These are phyloP conservation scores for Urocitellus parryii DNA, from an alignment of 2,113 vertebrate species.

Conservation along the genomic window DNA sequence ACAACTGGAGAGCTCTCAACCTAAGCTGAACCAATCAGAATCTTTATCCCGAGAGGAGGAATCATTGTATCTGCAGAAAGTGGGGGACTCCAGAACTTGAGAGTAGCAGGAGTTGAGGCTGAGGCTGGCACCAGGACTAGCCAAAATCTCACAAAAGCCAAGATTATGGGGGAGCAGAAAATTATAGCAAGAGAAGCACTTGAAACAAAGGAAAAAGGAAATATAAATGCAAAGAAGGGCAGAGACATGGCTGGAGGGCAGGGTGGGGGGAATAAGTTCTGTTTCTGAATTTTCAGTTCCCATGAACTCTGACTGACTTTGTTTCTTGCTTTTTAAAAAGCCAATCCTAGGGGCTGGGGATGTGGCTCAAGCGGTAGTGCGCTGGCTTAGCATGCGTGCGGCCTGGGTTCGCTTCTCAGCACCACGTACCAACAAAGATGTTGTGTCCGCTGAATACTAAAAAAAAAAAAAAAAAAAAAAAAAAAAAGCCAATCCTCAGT, in stretches of 20 bases:
- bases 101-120: background rate
- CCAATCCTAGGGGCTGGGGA: too few species aligned
- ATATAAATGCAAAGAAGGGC: background rate
- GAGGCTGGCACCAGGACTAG: background rate
- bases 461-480: slow-evolving; percentile 18
- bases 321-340: slow-evolving; percentile 24
- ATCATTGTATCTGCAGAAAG: background rate
- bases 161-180: slow-evolving; percentile 16
- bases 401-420: too few species aligned
- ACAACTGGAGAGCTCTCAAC: background rate
- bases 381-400: too few species aligned
- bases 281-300: slow-evolving; percentile 44
- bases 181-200: background rate
- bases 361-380: too few species aligned
- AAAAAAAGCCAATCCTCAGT: background rate
- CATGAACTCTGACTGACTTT: background rate
- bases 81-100: background rate
- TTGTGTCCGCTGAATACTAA: too few species aligned
- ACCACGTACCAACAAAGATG: too few species aligned
- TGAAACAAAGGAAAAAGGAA: background rate
- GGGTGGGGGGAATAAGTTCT: background rate
- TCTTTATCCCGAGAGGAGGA: background rate
- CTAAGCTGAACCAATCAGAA: background rate
- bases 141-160: slow-evolving; percentile 47
- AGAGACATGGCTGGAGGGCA: background rate